phyloP scores from a whole-genome alignment of 2,797 vertebrate species.

The Anguilla megastoma region DNA sequence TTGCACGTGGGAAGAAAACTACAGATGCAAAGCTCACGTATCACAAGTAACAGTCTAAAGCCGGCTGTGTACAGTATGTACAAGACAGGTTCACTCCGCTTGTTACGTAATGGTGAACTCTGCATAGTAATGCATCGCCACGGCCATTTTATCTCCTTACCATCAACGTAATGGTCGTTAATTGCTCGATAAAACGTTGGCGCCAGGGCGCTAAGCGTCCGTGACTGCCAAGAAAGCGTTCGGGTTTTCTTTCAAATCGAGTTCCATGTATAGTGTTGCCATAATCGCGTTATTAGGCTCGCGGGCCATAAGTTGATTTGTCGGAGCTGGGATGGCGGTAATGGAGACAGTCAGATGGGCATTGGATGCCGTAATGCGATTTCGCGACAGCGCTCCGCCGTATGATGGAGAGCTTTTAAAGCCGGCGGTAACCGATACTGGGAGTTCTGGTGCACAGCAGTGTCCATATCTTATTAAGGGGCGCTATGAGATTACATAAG shows the following conservation, averaged over 20 bases:
- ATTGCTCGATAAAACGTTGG: conserved; percentile 46
- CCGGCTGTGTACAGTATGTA: not conserved
- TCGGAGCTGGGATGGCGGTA: conserved; percentile 50
- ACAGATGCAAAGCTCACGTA: not conserved
- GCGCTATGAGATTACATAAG: conserved; percentile 38
- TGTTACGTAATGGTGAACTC: not conserved
- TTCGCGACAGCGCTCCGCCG: conserved; percentile 56
- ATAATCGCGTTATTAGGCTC: conserved; percentile 51
- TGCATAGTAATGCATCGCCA: conserved; percentile 27
- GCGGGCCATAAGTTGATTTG: conserved; percentile 59
- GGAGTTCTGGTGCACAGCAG: conserved; percentile 40
- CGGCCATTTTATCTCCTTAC: conserved; percentile 34
- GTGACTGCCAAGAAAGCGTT: conserved; percentile 48
- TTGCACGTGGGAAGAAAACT: not conserved
- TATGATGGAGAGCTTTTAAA: conserved; percentile 39
- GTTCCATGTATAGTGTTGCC: conserved; percentile 56
- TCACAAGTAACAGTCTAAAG: too few species aligned
- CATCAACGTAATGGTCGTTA: conserved; percentile 48
- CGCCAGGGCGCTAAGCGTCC: conserved; percentile 48
- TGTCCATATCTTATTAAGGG: conserved; percentile 31
- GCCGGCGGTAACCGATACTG: conserved; percentile 32
- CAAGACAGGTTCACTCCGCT: not conserved
- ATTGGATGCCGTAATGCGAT: conserved; percentile 55
- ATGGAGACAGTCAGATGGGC: conserved; percentile 52
- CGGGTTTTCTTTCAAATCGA: conserved; percentile 57